Conservation (phyloP, 2,888 invertebrate species). For the Elgonia sp. region DNA sequence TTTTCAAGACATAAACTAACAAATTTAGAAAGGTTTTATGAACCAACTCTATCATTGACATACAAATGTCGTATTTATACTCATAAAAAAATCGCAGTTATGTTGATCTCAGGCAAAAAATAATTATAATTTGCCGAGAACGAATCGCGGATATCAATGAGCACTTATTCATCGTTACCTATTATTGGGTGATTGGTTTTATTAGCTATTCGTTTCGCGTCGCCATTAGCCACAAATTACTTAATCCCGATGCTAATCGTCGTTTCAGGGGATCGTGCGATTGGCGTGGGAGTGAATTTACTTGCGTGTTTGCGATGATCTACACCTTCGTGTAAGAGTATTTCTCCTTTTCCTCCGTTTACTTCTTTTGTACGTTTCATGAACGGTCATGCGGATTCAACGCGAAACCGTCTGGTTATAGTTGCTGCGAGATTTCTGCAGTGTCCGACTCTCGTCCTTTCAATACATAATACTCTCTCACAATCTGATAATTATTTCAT, state of each 20-base stretch:
- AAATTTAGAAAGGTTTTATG: too few relatives aligned
- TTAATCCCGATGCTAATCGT: conserved; percentile 75
- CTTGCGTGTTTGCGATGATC: conserved; percentile 72
- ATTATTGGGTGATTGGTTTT: conserved; percentile 65
- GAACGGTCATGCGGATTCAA: conserved; percentile 36
- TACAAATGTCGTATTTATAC: too few relatives aligned
- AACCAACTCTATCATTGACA: too few relatives aligned
- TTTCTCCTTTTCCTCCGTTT: conserved; percentile 64
- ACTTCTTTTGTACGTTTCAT: conserved; percentile 27
- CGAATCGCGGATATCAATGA: conserved; percentile 27
- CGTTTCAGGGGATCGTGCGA: conserved; percentile 67
- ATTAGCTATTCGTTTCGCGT: conserved; percentile 69
- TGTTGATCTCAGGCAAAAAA: neutral
- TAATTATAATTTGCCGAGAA: conserved; percentile 14
- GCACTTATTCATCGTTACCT: conserved; percentile 50
- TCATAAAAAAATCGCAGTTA: neutral
- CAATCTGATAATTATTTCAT: conserved; percentile 65
- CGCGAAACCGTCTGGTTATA: conserved; percentile 1
- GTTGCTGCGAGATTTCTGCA: conserved; percentile 27
- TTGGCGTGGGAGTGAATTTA: conserved; percentile 73
- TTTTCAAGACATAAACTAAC: too few relatives aligned
- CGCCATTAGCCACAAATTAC: conserved; percentile 73
- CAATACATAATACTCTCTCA: conserved; percentile 57
- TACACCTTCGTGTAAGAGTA: conserved; percentile 67
- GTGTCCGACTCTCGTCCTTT: conserved; percentile 56